Evolutionary conservation across 2,113 vertebrate genomes (phyloP), one percentile per base, ranked within the genome.

Genomic region (Taxidea taxus): DNA sequence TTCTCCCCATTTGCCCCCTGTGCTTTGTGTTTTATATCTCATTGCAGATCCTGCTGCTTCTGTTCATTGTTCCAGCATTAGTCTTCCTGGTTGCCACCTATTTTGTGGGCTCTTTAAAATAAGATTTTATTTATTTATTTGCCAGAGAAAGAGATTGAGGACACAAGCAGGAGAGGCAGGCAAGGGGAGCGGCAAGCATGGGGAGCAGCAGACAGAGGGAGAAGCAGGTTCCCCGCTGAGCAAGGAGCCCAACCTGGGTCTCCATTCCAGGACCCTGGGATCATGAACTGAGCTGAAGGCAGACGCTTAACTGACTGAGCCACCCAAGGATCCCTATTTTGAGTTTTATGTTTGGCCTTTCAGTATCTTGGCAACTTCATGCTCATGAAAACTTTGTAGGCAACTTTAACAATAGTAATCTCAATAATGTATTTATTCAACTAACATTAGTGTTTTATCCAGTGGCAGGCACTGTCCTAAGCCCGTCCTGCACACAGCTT

Each of bases 1-100:
- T 98, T 97, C 97, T 92, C 91, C 92, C 72, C 93, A 92, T 72
- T 90, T 64, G 2, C 62, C 31, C 78, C 27, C 47, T 27, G 4
- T 58, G 11, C 25, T 64, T 44, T 80, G 14, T 47, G 7, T 47
- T 84, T 84, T 54, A 21, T 68, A 27, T 54, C 62, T 80, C 25
- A 87, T 3, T 56, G 44, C 20, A 86, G 23, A 4, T 42, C 10
- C 37, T 64, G 4, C 1, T 42, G 81, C 47, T 87, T 72, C 60
- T 66, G 4, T 54, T 74, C 8, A 3, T 27, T 64, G 11, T 25
- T 62, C n/a, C 51, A 80, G 31, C 75, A 80, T 70, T 74, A 34
- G 54, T 85, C 75, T 86, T 54, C 39, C 62, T 37, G 49, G 60
- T 70, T 31, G 42, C 37, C 13, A 70, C 7, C 20, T n/a, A 54